Base-by-base conservation (phyloP, 2,797 vertebrate genomes). In the Margarornis squamiger region DNA sequence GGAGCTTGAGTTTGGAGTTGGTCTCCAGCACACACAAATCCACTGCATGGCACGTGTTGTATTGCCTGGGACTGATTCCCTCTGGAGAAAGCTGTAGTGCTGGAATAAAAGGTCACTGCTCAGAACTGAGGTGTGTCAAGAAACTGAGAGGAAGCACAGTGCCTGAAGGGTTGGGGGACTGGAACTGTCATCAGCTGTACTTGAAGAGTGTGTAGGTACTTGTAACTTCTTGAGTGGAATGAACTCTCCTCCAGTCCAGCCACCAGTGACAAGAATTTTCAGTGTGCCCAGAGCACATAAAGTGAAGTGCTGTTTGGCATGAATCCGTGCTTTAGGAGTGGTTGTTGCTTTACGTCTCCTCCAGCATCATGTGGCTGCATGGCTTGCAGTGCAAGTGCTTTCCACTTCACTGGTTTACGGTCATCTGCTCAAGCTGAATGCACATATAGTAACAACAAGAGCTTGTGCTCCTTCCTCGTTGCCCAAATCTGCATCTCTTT, bases 181-280 rank as follows among this genome's bases (percentile, higher is more conserved):
- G 30, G 11, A 9, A 22, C 43, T 65, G 62, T 61, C 54, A 68
- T n/a, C 0, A 2, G 15, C 26, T 48, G 10, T n/a, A 1, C 18
- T 24, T 11, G 14, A 68, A 61, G n/a, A 27, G 18, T 7, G n/a
- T 48, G 14, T 46, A 24, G 15, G 20, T 45, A 26, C 36, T 72
- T 6, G 0, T 15, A 14, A 11, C 2, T 9, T 70, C 55, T 58
- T 45, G 17, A 71, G 45, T 21, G 27, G 24, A 20, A 9, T 30
- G 34, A 76, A 17, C 7, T 73, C 29, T 62, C 7, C 22, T 57
- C 9, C 9, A 36, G 27, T 58, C 61, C n/a, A 36, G 39, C 51
- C 58, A 18, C 52, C 4, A 3, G 29, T 38, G 55, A 61, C 1
- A 0, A 0, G 7, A 38, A 57, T 46, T 82, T 36, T 52, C 39